A percentile compares a stretch with the other conserved stretches of the same genome.
phyloP scores from a whole-genome alignment of 2,113 vertebrate species.

The Cephalophus harveyi region DNA sequence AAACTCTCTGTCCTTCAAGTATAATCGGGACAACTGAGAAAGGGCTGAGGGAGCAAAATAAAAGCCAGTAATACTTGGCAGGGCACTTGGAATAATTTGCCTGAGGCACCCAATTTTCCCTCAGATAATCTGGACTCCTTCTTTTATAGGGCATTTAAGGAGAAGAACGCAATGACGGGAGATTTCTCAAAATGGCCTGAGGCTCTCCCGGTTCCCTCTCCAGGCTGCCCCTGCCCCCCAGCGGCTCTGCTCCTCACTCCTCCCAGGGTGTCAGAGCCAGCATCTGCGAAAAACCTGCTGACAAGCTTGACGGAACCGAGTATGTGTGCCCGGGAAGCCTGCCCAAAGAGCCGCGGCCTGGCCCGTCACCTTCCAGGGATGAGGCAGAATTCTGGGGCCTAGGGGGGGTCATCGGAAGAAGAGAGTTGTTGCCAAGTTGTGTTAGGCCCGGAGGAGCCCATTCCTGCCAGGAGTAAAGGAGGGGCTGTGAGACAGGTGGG shows the following conservation, averaged over 20 bases:
- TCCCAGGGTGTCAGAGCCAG: neutral
- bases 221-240: neutral
- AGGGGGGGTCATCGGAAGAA: fast-evolving
- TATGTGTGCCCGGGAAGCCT: neutral
- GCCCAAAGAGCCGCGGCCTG: fast-evolving
- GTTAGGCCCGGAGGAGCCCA: neutral
- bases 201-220: neutral
- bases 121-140: neutral
- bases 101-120: neutral
- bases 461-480: neutral
- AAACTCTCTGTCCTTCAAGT: neutral
- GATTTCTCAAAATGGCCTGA: neutral
- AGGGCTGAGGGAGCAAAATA: neutral
- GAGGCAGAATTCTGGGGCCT: neutral
- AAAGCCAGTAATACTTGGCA: neutral
- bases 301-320: neutral
- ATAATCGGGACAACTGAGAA: neutral
- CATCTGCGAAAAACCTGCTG: neutral
- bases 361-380: neutral
- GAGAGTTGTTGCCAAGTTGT: neutral
- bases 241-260: neutral
- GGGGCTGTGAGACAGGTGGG: too few relatives aligned
- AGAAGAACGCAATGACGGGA: neutral
- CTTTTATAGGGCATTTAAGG: neutral
- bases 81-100: neutral